Base-by-base conservation (phyloP, 2,797 vertebrate species). In the Premnoplex brunnescens region DNA sequence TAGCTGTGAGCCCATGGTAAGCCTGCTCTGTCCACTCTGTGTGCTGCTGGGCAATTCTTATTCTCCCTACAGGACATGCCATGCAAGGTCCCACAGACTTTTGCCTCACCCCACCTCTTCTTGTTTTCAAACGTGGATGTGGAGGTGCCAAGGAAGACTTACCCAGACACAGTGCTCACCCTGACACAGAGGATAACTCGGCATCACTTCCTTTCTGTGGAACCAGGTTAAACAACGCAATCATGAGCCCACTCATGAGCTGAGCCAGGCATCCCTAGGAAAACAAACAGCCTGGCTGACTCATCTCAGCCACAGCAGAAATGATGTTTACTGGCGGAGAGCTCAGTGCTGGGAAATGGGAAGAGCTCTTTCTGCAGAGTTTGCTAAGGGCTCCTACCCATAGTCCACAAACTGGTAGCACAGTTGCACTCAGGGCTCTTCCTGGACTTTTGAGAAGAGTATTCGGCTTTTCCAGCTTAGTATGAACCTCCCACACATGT, bases 231-330 rank as follows among this genome's bases (percentile, higher is more conserved):
- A 85, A 91, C 68, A 89, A 63, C 22, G 17, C 80, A 73, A 30
- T 30, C 91, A 66, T 24, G 39, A 96, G 88, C 91, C 89, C 87
- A 83, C 79, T 82, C 6, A 0, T 2, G 32, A 84, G 69, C 94
- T 88, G 78, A 93, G 91, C 79, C 86, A 78, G 82, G 91, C 85
- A 81, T 93, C 91, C 90, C 83, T 64, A 49, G 90, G 93, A 96
- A 95, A 96, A 91, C 96, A 96, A 95, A 85, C 87, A 96, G 89
- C 89, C 80, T 88, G 90, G 43, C 80, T 96, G 96, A 88, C 78
- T 94, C 54, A 96, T 93, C 94, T 84, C 75, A 60, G 85, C 92
- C 80, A 36, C 26, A n/a, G 85, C 86, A 95, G 74, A 92, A 95
- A 78, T 74, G 91, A 85, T 91, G 78, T 91, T 94, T 94, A 77